Evolutionary conservation across 2,113 vertebrate genomes (phyloP), one percentile per base, ranked within the genome.

Genomic region (Ochotona princeps): DNA sequence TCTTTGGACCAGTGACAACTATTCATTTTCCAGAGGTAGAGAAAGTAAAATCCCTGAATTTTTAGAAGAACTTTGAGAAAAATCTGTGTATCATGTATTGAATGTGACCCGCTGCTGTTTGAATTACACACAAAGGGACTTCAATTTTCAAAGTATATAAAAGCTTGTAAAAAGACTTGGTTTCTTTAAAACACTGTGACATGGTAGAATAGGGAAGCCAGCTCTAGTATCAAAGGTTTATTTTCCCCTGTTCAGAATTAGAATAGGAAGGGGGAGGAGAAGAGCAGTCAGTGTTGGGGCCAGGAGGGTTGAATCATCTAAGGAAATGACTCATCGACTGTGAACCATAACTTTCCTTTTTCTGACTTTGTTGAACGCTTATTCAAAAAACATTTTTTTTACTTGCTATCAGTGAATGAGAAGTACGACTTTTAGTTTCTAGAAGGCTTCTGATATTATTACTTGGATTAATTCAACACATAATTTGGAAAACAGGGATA

Each of bases 281-380:
- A 38, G 67, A 25, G 83, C 32, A 74, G 65, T 65, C 70, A 17
- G 49, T 66, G 35, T 80, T 83, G 86, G 87, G 76, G 84, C 87
- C 88, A 25, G 60, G 23, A 87, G 89, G 89, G 80, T 80, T 95
- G 95, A 97, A 84, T 96, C 97, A 97, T 90, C 79, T 54, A 76
- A 95, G 95, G 96, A 96, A 96, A 90, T 95, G 95, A 96, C 87
- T 96, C 92, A 97, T 44, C 74, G 47, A 70, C 93, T 96, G 23
- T 38, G 91, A 96, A 89, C 91, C 78, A 26, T 70, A 85, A 92
- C 96, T 95, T 96, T 96, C 93, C 63, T 96, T 95, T 96, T 95
- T 88, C 92, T 90, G 63, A 87, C 72, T 89, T 85, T 96, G 87
- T 88, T 57, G 92, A 94, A 79, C 72, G 38, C 26, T 92, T 66